Base-by-base conservation (phyloP, 2,113 vertebrate species). In the Salvelinus sp. region DNA sequence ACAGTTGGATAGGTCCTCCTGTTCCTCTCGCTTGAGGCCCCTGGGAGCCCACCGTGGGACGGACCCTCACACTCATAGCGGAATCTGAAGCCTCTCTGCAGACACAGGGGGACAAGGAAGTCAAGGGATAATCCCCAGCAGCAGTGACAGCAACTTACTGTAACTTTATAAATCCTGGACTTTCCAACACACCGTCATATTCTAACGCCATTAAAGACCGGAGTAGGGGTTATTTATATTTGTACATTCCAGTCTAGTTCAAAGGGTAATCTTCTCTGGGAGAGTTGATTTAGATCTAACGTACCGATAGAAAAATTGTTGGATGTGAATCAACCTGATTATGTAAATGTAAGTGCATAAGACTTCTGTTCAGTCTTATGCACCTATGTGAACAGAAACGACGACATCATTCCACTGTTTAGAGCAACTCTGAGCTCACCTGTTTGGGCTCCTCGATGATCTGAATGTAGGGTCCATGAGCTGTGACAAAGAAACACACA, bases 391-490 rank as follows among this genome's bases (percentile, higher is more conserved):
- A 68, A 28, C 14, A 38, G 27, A 69, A 18, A 2, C 5, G 2
- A 69, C 7, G 0, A n/a, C 30, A 4, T 2, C 9, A 38, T 69
- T 12, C 6, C 18, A 20, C 30, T 20, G 16, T 28, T n/a, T 12
- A 70, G 1, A n/a, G 12, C 4, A 62, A 22, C 58, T 22, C 6
- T 16, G 7, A 20, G 6, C 91, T 91, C 87, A 98, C 98, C 95
- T 99, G 96, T 89, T 99, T 99, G 22, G 98, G 98, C 83, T 98
- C 97, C 79, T 98, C 98, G 0, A 98, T 95, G 75, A 99, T 98
- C 76, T 96, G 93, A 44, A 99, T 90, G 78, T 95, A 97, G 3
- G 98, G 97, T 9, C 96, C 96, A 71, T 96, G 94, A 86, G 86
- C 97, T 98, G 88, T 33, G 87, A 88, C 69, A 78, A 33, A 90